These are phyloP conservation scores for Zygogramma bicolorata DNA, from an alignment of 2,888 invertebrate genomes.

Conservation along the genomic window DNA sequence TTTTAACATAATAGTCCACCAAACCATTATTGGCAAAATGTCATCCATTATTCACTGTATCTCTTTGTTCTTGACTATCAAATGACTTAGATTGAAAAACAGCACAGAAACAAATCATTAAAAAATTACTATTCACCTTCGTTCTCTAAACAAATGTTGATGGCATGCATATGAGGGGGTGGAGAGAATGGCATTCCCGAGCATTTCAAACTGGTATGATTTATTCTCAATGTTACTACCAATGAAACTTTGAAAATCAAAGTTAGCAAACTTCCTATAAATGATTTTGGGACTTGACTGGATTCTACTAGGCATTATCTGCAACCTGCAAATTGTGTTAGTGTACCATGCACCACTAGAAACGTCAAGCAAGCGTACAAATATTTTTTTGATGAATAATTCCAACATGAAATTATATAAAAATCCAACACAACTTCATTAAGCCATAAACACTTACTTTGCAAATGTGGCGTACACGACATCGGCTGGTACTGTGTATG, in stretches of 20 bases:
- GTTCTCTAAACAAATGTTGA: slow-evolving; percentile 43
- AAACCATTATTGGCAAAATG: no score
- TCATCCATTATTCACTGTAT: no score
- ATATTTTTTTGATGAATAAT: no score
- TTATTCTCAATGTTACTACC: slow-evolving; percentile 65
- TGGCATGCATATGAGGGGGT: slow-evolving; percentile 43
- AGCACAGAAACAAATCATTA: neutral
- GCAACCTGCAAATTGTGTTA: slow-evolving; percentile 47
- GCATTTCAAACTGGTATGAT: slow-evolving; percentile 63
- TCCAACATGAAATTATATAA: neutral
- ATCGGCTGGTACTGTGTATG: slow-evolving; percentile 90
- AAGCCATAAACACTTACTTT: slow-evolving; percentile 77
- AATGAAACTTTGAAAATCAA: slow-evolving; percentile 62
- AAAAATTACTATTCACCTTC: slow-evolving; percentile 47
- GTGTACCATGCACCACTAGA: slow-evolving; percentile 2
- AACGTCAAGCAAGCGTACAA: slow-evolving; percentile 1
- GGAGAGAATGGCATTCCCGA: slow-evolving; percentile 60
- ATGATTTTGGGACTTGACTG: slow-evolving; percentile 46
- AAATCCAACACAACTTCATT: slow-evolving; percentile 12
- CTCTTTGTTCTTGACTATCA: neutral
- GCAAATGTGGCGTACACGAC: slow-evolving; percentile 87
- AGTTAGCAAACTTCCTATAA: slow-evolving; percentile 53
- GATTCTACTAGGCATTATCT: slow-evolving; percentile 27
- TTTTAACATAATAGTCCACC: no score
- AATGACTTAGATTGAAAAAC: neutral